These are phyloP conservation scores for Girardinus metallicus DNA, from an alignment of 2,797 vertebrate species.

Conservation along the genomic window DNA sequence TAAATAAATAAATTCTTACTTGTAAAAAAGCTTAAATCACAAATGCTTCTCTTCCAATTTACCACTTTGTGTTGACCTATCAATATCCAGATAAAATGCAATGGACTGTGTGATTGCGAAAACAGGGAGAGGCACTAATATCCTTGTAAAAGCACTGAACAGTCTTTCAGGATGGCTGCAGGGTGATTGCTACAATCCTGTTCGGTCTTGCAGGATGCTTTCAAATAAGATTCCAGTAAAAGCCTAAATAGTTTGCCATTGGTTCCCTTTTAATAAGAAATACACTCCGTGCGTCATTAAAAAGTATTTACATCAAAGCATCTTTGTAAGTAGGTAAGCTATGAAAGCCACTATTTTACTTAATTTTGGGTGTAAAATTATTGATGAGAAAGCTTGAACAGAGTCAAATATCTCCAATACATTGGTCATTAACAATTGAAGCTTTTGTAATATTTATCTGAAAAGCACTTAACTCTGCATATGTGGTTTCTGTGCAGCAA, in stretches of 20 bases:
- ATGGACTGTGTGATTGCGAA: neutral
- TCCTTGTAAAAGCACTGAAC: too few species aligned
- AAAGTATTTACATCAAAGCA: neutral
- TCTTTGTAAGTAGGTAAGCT: neutral
- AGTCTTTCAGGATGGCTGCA: too few species aligned
- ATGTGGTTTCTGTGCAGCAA: slow-evolving; percentile 1
- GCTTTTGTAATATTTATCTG: neutral
- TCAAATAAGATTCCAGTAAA: neutral
- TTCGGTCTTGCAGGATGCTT: neutral
- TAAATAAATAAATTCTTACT: neutral
- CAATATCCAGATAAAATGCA: neutral
- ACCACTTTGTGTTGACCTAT: neutral
- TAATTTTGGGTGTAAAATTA: neutral
- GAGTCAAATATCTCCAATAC: neutral
- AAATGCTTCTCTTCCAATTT: neutral
- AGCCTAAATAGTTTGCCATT: neutral
- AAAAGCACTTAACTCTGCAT: neutral
- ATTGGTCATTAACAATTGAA: neutral
- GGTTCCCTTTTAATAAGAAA: neutral
- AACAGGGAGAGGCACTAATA: neutral
- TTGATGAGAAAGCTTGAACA: neutral
- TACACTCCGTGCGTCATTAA: neutral
- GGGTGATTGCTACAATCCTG: neutral
- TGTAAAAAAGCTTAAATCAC: neutral
- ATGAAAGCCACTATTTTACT: neutral